Evolutionary conservation across 2,797 vertebrate species (phyloP).

Genomic region (Pterois miles): DNA sequence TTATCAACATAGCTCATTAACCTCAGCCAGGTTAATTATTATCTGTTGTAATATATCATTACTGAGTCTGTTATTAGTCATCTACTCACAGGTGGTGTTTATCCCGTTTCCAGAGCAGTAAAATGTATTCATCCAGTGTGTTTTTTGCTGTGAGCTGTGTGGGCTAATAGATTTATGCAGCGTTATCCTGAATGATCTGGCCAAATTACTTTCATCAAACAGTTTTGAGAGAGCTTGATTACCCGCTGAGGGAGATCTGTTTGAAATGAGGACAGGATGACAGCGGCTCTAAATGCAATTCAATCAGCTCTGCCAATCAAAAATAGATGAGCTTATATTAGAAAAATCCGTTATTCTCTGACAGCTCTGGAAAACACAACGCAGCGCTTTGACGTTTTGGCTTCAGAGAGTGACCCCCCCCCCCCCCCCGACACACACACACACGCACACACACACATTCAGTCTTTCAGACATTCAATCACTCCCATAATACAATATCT

Average conservation of each 20-base stretch:
- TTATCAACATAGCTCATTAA: constrained; percentile 1
- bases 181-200: constrained; percentile 60
- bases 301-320: constrained; percentile 70
- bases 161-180: constrained; percentile 54
- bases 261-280: constrained; percentile 63
- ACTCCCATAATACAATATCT: neutral
- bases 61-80: constrained; percentile 5
- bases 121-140: constrained; percentile 8
- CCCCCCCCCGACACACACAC: no score
- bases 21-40: neutral
- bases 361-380: constrained; percentile 32
- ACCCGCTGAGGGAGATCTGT: constrained; percentile 54
- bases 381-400: neutral
- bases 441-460: no score
- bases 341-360: constrained; percentile 58
- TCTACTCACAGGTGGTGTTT: neutral
- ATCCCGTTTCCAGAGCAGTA: neutral
- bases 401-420: neutral
- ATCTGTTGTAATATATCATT: neutral
- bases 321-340: constrained; percentile 56
- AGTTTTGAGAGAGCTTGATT: constrained; percentile 63
- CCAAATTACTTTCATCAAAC: constrained; percentile 72
- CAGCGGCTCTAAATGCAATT: constrained; percentile 61
- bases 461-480: constrained; percentile 16
- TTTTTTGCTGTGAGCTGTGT: constrained; percentile 31